These are phyloP conservation scores for Aleiodes testaceus DNA, from an alignment of 2,888 invertebrate species.

Conservation along the genomic window DNA sequence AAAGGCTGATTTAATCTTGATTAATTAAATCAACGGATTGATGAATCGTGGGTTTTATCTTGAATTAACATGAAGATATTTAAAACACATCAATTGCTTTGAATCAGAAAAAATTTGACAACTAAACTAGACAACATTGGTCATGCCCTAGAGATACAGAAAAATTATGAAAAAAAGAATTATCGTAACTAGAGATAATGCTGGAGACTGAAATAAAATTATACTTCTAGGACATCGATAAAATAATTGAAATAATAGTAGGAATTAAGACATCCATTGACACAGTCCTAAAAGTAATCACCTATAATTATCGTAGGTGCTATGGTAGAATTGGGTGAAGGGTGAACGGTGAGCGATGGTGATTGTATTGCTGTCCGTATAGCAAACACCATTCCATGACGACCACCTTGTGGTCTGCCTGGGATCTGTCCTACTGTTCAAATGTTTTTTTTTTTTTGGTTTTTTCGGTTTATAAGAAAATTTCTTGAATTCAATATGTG, in stretches of 20 bases:
- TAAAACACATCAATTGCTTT: conserved; percentile 19
- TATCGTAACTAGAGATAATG: too few relatives aligned
- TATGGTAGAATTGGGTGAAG: conserved; percentile 71
- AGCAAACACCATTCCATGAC: conserved; percentile 80
- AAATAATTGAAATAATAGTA: conserved; percentile 38
- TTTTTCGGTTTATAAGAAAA: conserved; percentile 23
- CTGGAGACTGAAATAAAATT: conserved; percentile 34
- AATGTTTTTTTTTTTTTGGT: conserved; percentile 33
- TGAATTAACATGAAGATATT: conserved; percentile 2
- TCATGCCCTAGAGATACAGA: conserved; percentile 11
- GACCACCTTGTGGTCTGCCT: conserved; percentile 79
- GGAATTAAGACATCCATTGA: conserved; percentile 56
- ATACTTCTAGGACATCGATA: background rate
- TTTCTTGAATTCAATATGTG: background rate
- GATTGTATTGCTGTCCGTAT: conserved; percentile 72
- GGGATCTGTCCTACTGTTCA: conserved; percentile 76
- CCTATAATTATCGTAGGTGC: conserved; percentile 72
- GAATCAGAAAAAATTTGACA: too few relatives aligned
- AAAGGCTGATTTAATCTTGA: conserved; percentile 46
- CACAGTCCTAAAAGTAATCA: conserved; percentile 67
- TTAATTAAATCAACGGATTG: conserved; percentile 54
- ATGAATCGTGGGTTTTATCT: conserved; percentile 49
- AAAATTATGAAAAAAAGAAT: too few relatives aligned
- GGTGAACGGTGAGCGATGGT: conserved; percentile 70
- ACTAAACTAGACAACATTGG: too few relatives aligned